A percentile compares a stretch with the other conserved stretches of the same genome.
Conservation (phyloP, 1,140 invertebrate genomes). For the Diploscapter pachys region DNA sequence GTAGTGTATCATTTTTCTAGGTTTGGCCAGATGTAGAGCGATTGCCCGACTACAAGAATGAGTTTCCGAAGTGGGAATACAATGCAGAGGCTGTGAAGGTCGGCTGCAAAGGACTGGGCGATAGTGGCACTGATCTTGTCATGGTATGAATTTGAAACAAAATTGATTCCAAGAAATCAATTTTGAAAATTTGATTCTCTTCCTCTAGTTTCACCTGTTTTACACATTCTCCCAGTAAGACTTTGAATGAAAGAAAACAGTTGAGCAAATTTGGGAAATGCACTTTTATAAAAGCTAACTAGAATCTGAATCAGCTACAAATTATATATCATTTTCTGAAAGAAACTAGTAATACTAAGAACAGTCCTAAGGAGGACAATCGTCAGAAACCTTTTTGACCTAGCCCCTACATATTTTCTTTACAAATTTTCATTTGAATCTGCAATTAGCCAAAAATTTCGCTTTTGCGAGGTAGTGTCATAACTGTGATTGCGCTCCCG, state of each 20-base stretch:
- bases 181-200: constrained; percentile 2
- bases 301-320: no score
- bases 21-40: constrained; percentile 83
- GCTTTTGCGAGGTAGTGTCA: no score
- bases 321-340: no score
- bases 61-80: constrained; percentile 72
- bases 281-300: no score
- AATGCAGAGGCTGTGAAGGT: not conserved
- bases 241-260: not conserved
- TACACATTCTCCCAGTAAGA: not conserved
- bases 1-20: constrained; percentile 17
- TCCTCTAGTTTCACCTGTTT: not conserved
- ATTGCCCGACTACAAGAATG: constrained; percentile 80
- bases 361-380: no score
- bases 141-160: not conserved
- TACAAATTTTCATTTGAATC: no score
- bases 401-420: no score
- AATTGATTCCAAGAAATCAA: not conserved
- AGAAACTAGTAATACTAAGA: no score
- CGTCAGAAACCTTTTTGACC: no score
- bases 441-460: no score
- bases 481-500: no score
- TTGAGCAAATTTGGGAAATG: no score
- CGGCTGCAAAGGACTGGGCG: not conserved
- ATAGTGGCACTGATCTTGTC: constrained; percentile 11